Percentiles rank a stretch among this genome's conserved stretches.
Evolutionary conservation across 2,888 invertebrate species (phyloP).

Genomic region (Julus scandinavius): DNA sequence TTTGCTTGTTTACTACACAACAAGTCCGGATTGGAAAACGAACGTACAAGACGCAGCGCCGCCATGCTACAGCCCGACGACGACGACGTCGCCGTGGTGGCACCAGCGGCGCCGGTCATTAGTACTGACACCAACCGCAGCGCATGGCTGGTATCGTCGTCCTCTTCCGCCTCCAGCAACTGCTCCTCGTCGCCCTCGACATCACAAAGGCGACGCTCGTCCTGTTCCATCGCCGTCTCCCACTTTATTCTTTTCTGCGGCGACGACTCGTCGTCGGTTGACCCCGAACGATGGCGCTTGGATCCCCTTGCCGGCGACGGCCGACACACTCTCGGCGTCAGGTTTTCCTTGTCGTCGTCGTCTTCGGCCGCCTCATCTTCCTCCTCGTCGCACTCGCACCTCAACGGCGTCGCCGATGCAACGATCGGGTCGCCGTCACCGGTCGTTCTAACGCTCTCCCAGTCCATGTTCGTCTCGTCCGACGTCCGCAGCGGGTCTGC

Average conservation of each 20-base stretch:
- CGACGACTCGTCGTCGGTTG: constrained; percentile 18
- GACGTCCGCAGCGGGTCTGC: neutral
- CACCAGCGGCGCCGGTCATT: constrained; percentile 67
- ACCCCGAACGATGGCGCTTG: neutral
- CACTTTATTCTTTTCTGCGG: neutral
- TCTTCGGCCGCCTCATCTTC: neutral
- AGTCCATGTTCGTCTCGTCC: constrained; percentile 43
- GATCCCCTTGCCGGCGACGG: neutral
- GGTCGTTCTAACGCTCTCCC: neutral
- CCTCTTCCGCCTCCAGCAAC: neutral
- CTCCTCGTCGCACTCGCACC: neutral
- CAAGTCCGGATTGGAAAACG: constrained; percentile 69
- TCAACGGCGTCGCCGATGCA: neutral
- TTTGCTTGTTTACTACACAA: constrained; percentile 71
- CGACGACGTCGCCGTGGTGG: constrained; percentile 73
- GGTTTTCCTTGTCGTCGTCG: constrained; percentile 51
- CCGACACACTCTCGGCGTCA: constrained; percentile 6
- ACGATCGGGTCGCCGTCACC: neutral
- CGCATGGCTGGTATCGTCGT: constrained; percentile 37
- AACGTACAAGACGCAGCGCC: constrained; percentile 62
- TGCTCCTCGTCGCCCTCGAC: neutral
- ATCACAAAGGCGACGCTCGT: neutral
- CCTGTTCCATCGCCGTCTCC: neutral
- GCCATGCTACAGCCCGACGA: constrained; percentile 62
- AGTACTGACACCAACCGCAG: constrained; percentile 54